Evolutionary conservation across 2,888 invertebrate genomes (phyloP).

Genomic region (Drosophila anomalata): DNA sequence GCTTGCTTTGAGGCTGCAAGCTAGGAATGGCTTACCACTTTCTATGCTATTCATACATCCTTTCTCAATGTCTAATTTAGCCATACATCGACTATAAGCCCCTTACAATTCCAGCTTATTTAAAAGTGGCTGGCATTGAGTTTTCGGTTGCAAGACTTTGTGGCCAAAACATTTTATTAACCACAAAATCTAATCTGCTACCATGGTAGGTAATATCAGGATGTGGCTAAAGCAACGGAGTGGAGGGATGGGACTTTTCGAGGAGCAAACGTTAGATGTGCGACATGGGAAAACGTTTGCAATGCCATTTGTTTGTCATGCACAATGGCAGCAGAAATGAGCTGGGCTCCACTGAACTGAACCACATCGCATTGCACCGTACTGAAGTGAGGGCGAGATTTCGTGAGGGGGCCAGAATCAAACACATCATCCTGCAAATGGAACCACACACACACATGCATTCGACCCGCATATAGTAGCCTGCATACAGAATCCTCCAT

Average conservation of each 20-base stretch:
- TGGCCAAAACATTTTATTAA: slow-evolving; percentile 44
- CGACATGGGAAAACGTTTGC: slow-evolving; percentile 37
- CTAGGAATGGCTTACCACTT: not conserved
- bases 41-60: not conserved
- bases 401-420: slow-evolving; percentile 19
- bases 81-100: slow-evolving; percentile 22
- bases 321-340: slow-evolving; percentile 51
- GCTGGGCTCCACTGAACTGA: slow-evolving; percentile 31
- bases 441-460: slow-evolving; percentile 28
- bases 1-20: not conserved
- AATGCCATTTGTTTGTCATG: slow-evolving; percentile 55
- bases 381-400: slow-evolving; percentile 13
- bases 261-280: not conserved
- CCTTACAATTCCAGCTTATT: slow-evolving; percentile 26
- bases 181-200: slow-evolving; percentile 45
- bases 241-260: not conserved
- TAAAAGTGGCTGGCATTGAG: slow-evolving; percentile 32
- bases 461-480: slow-evolving; percentile 24
- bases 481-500: slow-evolving; percentile 3
- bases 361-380: slow-evolving; percentile 2
- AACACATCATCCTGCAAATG: slow-evolving; percentile 44
- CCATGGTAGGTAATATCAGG: slow-evolving; percentile 45
- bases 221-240: not conserved
- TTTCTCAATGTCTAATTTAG: not conserved
- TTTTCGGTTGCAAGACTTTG: slow-evolving; percentile 29